These are phyloP conservation scores for Kryptopterus vitreolus DNA, from an alignment of 2,797 vertebrate genomes.

Conservation along the genomic window DNA sequence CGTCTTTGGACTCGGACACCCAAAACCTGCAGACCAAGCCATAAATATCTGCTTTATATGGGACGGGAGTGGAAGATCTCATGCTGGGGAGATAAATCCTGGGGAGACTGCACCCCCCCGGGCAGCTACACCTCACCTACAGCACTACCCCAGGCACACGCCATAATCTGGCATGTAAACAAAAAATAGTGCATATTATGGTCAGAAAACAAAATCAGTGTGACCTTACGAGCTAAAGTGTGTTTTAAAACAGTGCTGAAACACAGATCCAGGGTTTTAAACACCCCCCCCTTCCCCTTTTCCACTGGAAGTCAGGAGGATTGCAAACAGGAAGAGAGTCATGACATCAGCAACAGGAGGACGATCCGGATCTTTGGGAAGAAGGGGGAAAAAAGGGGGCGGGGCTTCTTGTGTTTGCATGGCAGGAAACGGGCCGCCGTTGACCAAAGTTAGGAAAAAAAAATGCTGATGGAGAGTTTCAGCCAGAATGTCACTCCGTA, in stretches of 20 bases:
- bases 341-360: conserved; percentile 47
- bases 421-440: conserved; percentile 4
- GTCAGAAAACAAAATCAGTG: no score
- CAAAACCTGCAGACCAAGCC: no score
- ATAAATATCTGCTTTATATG: no score
- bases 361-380: background rate
- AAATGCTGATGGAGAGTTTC: background rate
- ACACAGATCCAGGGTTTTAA: background rate
- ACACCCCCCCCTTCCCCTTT: background rate
- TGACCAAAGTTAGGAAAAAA: background rate
- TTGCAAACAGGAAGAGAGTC: conserved; percentile 33
- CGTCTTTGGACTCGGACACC: no score
- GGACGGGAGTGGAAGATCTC: no score
- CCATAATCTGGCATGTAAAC: no score
- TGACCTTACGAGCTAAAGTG: background rate
- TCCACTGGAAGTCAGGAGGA: background rate
- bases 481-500: background rate
- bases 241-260: conserved; percentile 4
- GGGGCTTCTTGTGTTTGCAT: background rate
- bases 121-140: no score
- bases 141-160: no score
- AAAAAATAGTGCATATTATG: no score
- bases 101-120: no score
- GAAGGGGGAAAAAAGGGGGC: background rate
- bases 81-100: no score